phyloP scores from a whole-genome alignment of 2,888 invertebrate genomes.

The Hydriomena furcata region DNA sequence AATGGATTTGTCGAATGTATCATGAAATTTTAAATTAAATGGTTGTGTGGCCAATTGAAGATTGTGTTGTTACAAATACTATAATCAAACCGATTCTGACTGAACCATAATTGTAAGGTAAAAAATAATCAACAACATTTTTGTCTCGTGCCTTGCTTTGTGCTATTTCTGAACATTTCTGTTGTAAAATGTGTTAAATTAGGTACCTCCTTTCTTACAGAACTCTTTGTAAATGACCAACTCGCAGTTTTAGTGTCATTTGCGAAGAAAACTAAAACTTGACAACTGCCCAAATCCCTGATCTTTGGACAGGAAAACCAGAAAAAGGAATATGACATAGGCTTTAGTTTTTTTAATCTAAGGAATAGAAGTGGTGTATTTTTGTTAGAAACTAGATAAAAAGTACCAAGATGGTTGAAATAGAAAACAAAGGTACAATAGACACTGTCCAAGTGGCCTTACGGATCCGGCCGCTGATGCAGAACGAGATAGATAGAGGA shows the following conservation, averaged over 20 bases:
- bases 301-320: constrained; percentile 39
- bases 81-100: too few relatives aligned
- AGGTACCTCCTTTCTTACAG: constrained; percentile 42
- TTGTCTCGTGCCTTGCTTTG: background rate
- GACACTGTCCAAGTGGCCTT: constrained; percentile 91
- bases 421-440: constrained; percentile 58
- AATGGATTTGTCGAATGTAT: too few relatives aligned
- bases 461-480: constrained; percentile 91
- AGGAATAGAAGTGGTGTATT: constrained; percentile 33
- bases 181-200: background rate
- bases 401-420: constrained; percentile 62
- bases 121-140: background rate
- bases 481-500: constrained; percentile 88
- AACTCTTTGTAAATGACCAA: constrained; percentile 33
- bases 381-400: constrained; percentile 22
- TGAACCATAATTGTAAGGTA: too few relatives aligned
- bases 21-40: too few relatives aligned
- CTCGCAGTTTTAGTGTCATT: constrained; percentile 28
- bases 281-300: constrained; percentile 41
- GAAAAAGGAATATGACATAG: constrained; percentile 41
- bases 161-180: too few relatives aligned
- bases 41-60: too few relatives aligned
- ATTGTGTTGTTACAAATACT: too few relatives aligned
- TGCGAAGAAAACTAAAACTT: constrained; percentile 40
- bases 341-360: constrained; percentile 22